A percentile compares a stretch with the other conserved stretches of the same genome.
phyloP scores from a whole-genome alignment of 2,888 invertebrate genomes.

The Miltochrista miniata region DNA sequence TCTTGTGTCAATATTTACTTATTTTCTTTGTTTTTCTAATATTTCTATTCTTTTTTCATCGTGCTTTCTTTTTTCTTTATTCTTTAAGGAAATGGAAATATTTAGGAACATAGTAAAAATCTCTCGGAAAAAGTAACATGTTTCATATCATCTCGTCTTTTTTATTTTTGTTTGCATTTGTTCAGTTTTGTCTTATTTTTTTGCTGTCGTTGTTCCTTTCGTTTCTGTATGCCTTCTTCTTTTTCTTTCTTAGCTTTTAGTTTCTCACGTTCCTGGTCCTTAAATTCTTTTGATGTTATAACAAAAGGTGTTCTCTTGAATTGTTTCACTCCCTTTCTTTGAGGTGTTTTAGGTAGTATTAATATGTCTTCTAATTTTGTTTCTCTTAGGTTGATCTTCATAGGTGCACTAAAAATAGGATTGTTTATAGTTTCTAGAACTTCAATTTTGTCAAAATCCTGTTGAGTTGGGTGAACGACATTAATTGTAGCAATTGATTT shows the following conservation, averaged over 20 bases:
- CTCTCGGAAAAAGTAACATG: not conserved
- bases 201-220: conserved; percentile 13
- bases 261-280: conserved; percentile 17
- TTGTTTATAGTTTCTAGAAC: conserved; percentile 2
- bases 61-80: not conserved
- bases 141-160: not conserved
- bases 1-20: not conserved
- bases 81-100: not conserved
- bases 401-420: not conserved
- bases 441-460: conserved; percentile 6
- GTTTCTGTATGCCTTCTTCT: conserved; percentile 20
- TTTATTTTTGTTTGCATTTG: not conserved
- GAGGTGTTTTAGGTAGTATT: conserved; percentile 20
- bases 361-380: conserved; percentile 13
- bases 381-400: not conserved
- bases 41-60: not conserved
- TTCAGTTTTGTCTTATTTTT: conserved; percentile 6
- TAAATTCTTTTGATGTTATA: conserved; percentile 15
- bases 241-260: conserved; percentile 14
- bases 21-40: too few species aligned
- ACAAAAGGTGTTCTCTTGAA: conserved; percentile 16
- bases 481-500: not conserved
- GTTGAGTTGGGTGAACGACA: not conserved
- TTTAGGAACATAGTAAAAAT: too few species aligned
- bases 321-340: conserved; percentile 17